Conservation (phyloP, 2,888 invertebrate genomes). For the Chromoteleia sp. region DNA sequence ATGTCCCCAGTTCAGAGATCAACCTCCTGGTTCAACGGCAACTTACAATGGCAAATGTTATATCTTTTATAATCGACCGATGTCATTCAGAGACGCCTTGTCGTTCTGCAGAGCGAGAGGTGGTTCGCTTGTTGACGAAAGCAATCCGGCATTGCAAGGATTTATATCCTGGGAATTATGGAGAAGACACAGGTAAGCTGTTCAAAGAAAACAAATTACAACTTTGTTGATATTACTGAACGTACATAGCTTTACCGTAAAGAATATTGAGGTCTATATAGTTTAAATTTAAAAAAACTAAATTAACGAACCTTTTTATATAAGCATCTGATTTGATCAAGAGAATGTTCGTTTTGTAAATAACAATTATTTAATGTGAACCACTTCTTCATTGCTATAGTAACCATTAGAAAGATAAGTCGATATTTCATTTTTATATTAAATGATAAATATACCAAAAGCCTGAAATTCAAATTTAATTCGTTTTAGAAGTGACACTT, state of each 20-base stretch:
- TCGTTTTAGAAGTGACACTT: conserved; percentile 90
- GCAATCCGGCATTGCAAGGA: conserved; percentile 96
- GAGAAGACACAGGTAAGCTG: conserved; percentile 90
- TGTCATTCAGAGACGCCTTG: conserved; percentile 92
- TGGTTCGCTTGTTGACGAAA: conserved; percentile 95
- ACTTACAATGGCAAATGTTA: conserved; percentile 98
- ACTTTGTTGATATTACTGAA: too few relatives aligned
- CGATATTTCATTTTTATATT: too few relatives aligned
- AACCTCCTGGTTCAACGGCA: conserved; percentile 96
- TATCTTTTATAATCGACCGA: conserved; percentile 94
- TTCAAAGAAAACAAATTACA: neutral
- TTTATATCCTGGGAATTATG: conserved; percentile 98
- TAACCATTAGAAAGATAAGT: too few relatives aligned
- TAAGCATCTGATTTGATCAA: too few relatives aligned
- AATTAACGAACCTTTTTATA: too few relatives aligned
- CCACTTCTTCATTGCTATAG: too few relatives aligned
- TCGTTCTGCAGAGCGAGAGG: conserved; percentile 92
- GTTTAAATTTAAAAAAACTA: too few relatives aligned
- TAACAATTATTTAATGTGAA: too few relatives aligned
- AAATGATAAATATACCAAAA: too few relatives aligned
- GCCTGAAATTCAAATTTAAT: neutral
- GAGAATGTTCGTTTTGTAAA: too few relatives aligned
- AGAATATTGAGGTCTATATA: too few relatives aligned
- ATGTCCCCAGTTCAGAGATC: conserved; percentile 96
- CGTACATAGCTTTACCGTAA: too few relatives aligned